phyloP scores from a whole-genome alignment of 2,888 invertebrate genomes.

The Morpho deidamia region DNA sequence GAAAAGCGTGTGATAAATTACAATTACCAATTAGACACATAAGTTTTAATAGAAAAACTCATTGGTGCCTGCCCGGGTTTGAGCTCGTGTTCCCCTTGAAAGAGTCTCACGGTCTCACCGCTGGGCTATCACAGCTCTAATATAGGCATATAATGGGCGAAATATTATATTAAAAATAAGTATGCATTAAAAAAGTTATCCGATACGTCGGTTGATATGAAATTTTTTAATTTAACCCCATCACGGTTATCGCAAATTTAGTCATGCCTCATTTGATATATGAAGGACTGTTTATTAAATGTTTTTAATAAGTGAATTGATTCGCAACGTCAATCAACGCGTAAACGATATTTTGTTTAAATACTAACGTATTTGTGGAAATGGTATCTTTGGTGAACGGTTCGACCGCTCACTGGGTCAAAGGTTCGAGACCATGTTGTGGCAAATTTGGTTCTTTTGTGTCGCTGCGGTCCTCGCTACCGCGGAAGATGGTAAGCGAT shows the following conservation, averaged over 20 bases:
- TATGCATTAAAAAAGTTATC: background rate
- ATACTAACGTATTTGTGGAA: slow-evolving; percentile 31
- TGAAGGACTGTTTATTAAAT: slow-evolving; percentile 41
- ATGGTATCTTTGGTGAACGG: slow-evolving; percentile 51
- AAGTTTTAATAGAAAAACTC: too few species aligned
- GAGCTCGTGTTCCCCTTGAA: too few species aligned
- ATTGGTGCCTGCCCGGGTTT: too few species aligned
- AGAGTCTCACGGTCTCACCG: too few species aligned
- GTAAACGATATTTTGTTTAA: slow-evolving; percentile 42
- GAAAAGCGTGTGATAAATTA: too few species aligned
- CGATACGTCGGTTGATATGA: background rate
- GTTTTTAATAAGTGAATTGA: slow-evolving; percentile 57
- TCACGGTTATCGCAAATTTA: slow-evolving; percentile 15
- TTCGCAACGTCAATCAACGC: slow-evolving; percentile 48
- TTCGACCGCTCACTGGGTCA: slow-evolving; percentile 41
- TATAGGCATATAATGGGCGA: too few species aligned
- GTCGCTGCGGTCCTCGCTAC: slow-evolving; percentile 6
- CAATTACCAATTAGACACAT: too few species aligned
- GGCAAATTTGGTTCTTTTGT: slow-evolving; percentile 24
- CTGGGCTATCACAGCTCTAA: too few species aligned
- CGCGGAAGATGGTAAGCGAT: slow-evolving; percentile 20
- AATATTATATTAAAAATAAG: too few species aligned
- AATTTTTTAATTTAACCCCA: slow-evolving; percentile 16
- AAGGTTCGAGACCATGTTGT: slow-evolving; percentile 29
- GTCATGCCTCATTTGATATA: slow-evolving; percentile 43